A percentile compares a stretch with the other conserved stretches of the same genome.
phyloP scores from a whole-genome alignment of 2,888 invertebrate genomes.

The Lycophotia porphyrea region DNA sequence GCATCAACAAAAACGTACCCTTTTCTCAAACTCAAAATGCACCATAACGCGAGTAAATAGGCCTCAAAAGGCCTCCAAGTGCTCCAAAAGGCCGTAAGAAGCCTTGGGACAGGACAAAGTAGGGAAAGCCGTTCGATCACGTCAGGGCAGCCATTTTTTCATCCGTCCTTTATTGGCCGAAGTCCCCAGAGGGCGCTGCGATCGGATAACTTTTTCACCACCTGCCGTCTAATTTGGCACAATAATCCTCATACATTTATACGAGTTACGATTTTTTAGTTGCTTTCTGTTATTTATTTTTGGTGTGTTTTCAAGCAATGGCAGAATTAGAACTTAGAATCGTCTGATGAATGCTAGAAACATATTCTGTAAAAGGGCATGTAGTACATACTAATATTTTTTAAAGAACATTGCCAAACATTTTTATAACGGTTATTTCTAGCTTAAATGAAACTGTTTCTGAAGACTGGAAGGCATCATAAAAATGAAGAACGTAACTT shows the following conservation, averaged over 20 bases:
- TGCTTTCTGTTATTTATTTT: constrained; percentile 43
- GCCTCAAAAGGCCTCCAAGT: constrained; percentile 33
- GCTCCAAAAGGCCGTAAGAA: constrained; percentile 36
- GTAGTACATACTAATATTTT: background rate
- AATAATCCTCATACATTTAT: constrained; percentile 83
- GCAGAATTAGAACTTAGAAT: background rate
- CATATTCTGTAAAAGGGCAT: background rate
- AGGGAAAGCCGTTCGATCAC: constrained; percentile 52
- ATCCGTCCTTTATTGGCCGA: constrained; percentile 59
- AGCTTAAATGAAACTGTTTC: constrained; percentile 1
- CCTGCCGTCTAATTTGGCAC: constrained; percentile 81
- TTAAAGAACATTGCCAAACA: background rate
- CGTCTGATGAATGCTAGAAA: background rate
- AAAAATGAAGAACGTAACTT: constrained; percentile 38
- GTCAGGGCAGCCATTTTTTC: constrained; percentile 60
- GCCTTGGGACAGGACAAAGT: constrained; percentile 29
- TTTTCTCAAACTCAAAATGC: constrained; percentile 40
- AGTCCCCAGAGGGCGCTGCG: constrained; percentile 64
- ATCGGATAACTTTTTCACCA: constrained; percentile 71
- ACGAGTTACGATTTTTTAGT: constrained; percentile 74
- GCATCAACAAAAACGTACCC: constrained; percentile 24
- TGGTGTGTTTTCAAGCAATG: background rate
- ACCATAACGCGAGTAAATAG: constrained; percentile 33
- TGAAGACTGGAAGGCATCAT: constrained; percentile 9
- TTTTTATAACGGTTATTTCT: background rate